Conservation (phyloP, 2,113 vertebrate genomes). For the Todiramphus saurophagus region DNA sequence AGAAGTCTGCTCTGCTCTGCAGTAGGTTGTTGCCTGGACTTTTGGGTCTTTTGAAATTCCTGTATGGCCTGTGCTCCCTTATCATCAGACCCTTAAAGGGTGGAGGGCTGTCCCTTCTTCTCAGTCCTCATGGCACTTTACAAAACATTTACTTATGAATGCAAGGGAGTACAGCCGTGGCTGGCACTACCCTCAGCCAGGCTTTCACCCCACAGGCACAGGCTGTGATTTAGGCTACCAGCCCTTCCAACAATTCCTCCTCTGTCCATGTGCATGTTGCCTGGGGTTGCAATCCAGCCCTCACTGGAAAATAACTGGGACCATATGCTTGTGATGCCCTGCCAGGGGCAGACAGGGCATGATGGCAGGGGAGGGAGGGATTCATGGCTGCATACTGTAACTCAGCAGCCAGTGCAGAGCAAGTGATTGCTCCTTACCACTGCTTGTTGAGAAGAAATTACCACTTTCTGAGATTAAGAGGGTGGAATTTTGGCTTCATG, state of each 20-base stretch:
- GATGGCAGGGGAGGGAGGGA: accelerated
- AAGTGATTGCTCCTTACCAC: accelerated
- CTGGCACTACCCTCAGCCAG: background rate
- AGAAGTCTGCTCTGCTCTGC: background rate
- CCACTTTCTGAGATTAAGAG: background rate
- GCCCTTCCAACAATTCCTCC: background rate
- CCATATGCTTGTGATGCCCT: background rate
- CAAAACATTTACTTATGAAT: background rate
- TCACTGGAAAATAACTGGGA: accelerated
- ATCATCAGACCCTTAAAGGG: accelerated
- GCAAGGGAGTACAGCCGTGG: background rate
- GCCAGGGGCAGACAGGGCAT: accelerated
- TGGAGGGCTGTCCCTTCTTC: background rate
- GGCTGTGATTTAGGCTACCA: background rate
- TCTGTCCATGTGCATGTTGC: accelerated
- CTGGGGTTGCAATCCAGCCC: background rate
- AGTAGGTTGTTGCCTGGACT: background rate
- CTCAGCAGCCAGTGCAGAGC: accelerated
- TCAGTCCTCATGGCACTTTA: background rate
- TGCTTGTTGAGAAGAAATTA: background rate
- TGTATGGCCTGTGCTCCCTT: background rate
- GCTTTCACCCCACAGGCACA: background rate
- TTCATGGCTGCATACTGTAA: accelerated
- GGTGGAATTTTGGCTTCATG: background rate
- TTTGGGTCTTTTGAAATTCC: background rate